Percentiles rank a stretch among this genome's conserved stretches.
Conservation (phyloP, 2,888 invertebrate species). For the Agrochola lota region DNA sequence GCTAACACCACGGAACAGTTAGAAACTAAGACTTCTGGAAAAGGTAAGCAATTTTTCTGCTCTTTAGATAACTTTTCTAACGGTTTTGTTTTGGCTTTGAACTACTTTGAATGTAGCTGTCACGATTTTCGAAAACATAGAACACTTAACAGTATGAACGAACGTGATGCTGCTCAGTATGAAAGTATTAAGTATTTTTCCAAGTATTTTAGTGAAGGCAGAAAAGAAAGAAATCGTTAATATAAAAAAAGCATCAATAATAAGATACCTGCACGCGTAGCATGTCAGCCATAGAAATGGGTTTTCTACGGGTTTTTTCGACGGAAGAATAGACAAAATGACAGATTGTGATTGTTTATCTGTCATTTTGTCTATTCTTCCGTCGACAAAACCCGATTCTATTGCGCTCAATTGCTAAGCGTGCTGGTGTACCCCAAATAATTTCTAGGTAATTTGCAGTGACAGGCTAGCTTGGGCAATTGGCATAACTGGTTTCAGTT, state of each 20-base stretch:
- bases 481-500: background rate
- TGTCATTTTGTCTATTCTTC: too few species aligned
- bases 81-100: background rate
- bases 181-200: background rate
- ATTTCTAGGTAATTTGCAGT: background rate
- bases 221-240: background rate
- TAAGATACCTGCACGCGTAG: too few species aligned
- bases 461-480: background rate
- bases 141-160: background rate
- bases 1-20: conserved; percentile 52
- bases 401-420: too few species aligned
- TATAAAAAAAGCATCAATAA: background rate
- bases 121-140: background rate
- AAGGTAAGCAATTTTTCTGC: background rate
- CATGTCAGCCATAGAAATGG: too few species aligned
- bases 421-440: background rate
- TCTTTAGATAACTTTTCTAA: background rate
- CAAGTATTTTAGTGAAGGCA: background rate
- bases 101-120: background rate
- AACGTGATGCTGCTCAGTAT: too few species aligned
- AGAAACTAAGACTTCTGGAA: conserved; percentile 58
- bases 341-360: too few species aligned
- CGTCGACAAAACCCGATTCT: too few species aligned
- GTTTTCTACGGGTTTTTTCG: too few species aligned
- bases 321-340: too few species aligned